Evolutionary conservation across 2,113 vertebrate genomes (phyloP), one percentile per base, ranked within the genome.

Genomic region (Pterocles burchelli): DNA sequence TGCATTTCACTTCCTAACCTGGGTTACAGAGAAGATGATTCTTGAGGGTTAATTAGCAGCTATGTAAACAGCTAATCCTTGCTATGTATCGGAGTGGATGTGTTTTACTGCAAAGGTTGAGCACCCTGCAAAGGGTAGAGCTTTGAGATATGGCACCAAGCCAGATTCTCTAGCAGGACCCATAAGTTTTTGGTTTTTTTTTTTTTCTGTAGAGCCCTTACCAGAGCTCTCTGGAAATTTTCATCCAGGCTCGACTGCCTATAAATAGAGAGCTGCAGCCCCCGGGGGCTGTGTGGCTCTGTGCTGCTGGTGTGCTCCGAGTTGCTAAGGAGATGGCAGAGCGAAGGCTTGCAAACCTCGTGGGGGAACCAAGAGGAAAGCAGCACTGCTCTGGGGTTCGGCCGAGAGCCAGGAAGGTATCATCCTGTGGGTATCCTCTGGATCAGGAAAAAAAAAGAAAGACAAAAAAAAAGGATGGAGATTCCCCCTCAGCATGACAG

Each of bases 251-350:
- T 91, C 1, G 0, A 33, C 57, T 75, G 61, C 76, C 93, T 93
- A 93, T 84, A 94, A 95, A 96, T 84, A 96, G 92, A 59, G 76
- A 78, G 71, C 73, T 58, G 88, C 90, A 93, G 93, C 79, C 89
- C 92, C 85, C 12, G 4, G 88, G 94, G 95, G 91, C 76, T 55
- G 93, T 20, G 88, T 66, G 92, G 75, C 51, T 91, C 90, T 62
- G 82, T 79, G 96, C 95, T 80, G 95, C 85, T 92, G 95, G 88
- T 80, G 79, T 58, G 95, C 92, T 95, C 85, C 0, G 57, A 97
- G 95, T 96, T 95, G 93, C 96, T 96, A 95, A 92, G 95, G 95
- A 97, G 96, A 96, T 96, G 76, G 93, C 72, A 78, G 65, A 95
- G 89, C 19, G 0, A 92, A 59, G 86, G 93, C 52, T 55, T 67